Evolutionary conservation across 1,140 invertebrate genomes (phyloP), one percentile per base, ranked within the genome.

Genomic region (Cheumatopsyche charites): DNA sequence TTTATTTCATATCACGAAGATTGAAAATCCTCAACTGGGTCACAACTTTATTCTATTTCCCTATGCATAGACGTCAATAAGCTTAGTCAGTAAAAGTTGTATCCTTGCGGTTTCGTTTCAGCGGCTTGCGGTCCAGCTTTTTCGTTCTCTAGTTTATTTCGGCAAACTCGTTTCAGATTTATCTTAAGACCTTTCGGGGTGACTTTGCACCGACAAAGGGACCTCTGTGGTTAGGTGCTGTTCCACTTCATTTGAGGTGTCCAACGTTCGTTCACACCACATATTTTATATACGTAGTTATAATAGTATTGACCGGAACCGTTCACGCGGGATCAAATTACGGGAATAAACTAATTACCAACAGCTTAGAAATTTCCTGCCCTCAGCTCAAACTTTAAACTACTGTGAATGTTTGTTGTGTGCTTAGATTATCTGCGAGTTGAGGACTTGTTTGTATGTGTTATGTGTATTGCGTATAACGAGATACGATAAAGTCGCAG

Each of bases 131-230:
- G 55, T 58, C 21, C 5, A 19, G 13, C 55, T 25, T 58, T 58
- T 58, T 58, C 55, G 7, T 36, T 9, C 21, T 7, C 19, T 23
- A n/a, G 55, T 25, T 23, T 23, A 58, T 23, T n/a, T 55, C 3
- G 3, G 3, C 29, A 36, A 9, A 55, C 21, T 26, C 21, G 29
- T n/a, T 49, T 49, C 29, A 63, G 62, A 63, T 63, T 63, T 63
- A 43, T 63, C 62, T 63, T 12, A 19, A 63, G 23, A 4, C 21
- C 36, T 41, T 68, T 43, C 5, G 21, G 47, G 47, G 29, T 68
- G 41, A 68, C 47, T 68, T 66, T 68, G 5, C 49, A 68, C 17
- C 66, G 55, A 68, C 66, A 68, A 68, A 68, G 47, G 47, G 23
- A 23, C 15, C 12, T 4, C 63, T 1, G 25, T 25, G 17, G 4